Conservation (phyloP, 2,888 invertebrate genomes). For the Philaethria dido region DNA sequence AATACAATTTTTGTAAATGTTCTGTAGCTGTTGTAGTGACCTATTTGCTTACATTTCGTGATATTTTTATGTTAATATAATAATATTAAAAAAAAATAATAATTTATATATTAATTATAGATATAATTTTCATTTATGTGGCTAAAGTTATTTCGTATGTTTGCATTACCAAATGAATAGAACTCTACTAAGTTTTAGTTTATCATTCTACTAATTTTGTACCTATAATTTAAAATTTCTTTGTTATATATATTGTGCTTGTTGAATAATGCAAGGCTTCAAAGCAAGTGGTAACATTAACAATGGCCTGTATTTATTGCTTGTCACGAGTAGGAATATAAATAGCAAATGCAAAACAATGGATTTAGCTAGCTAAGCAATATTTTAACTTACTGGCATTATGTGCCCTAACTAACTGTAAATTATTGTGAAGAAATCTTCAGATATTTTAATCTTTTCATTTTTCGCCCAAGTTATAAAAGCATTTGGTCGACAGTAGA, state of each 20-base stretch:
- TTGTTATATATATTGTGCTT: conserved; percentile 6
- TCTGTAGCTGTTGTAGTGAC: too few species aligned
- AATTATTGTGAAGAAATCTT: neutral
- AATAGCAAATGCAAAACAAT: neutral
- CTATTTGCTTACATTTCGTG: too few species aligned
- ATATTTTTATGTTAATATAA: too few species aligned
- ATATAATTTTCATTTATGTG: neutral
- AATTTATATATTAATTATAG: neutral
- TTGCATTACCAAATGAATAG: neutral
- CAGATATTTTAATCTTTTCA: too few species aligned
- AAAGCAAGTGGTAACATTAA: conserved; percentile 12
- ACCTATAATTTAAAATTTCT: neutral
- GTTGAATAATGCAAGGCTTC: conserved; percentile 4
- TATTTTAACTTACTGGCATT: conserved; percentile 9
- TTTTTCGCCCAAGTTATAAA: too few species aligned
- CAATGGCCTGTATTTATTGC: conserved; percentile 15
- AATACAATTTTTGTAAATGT: too few species aligned
- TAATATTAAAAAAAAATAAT: too few species aligned
- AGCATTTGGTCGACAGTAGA: too few species aligned
- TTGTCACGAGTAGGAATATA: conserved; percentile 18
- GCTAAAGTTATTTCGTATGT: too few species aligned
- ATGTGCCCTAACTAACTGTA: neutral
- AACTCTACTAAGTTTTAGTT: neutral
- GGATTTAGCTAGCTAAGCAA: neutral
- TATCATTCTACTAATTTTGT: neutral